A percentile compares a stretch with the other conserved stretches of the same genome.
Evolutionary conservation across 1,140 invertebrate species (phyloP).

Genomic region (Mactra quadrangularis): DNA sequence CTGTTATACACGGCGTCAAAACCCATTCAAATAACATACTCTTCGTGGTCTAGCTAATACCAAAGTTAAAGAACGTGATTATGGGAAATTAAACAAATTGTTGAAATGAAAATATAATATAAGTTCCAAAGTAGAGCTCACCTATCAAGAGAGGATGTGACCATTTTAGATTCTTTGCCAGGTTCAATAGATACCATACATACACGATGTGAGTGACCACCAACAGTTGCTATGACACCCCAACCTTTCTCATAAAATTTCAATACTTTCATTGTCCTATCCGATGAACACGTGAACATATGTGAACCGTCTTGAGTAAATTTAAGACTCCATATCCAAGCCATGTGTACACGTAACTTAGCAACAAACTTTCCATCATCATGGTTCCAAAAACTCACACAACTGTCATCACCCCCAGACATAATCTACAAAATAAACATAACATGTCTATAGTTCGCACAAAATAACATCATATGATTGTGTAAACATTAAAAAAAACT

Average conservation of each 20-base stretch:
- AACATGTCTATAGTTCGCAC: too few species aligned
- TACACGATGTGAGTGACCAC: constrained; percentile 51
- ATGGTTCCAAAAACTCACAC: constrained; percentile 40
- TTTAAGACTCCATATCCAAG: constrained; percentile 52
- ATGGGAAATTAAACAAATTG: too few species aligned
- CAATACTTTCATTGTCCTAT: constrained; percentile 55
- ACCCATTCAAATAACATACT: too few species aligned
- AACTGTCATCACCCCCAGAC: constrained; percentile 44
- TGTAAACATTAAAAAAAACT: too few species aligned
- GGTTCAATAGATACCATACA: constrained; percentile 31
- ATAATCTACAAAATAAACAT: too few species aligned
- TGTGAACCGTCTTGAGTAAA: constrained; percentile 26
- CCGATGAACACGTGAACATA: constrained; percentile 58
- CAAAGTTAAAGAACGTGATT: too few species aligned
- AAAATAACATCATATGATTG: too few species aligned
- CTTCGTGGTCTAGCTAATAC: too few species aligned
- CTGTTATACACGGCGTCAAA: too few species aligned
- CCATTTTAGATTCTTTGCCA: constrained; percentile 10
- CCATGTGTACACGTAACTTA: constrained; percentile 13
- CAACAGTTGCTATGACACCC: constrained; percentile 32
- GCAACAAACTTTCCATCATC: constrained; percentile 5
- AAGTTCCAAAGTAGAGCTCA: too few species aligned
- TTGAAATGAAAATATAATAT: too few species aligned
- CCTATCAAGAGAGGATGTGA: constrained; percentile 53
- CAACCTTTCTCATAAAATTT: not conserved